Evolutionary conservation across 2,113 vertebrate species (phyloP), one percentile per base, ranked within the genome.

Genomic region (Brachyhypopomus gauderio): DNA sequence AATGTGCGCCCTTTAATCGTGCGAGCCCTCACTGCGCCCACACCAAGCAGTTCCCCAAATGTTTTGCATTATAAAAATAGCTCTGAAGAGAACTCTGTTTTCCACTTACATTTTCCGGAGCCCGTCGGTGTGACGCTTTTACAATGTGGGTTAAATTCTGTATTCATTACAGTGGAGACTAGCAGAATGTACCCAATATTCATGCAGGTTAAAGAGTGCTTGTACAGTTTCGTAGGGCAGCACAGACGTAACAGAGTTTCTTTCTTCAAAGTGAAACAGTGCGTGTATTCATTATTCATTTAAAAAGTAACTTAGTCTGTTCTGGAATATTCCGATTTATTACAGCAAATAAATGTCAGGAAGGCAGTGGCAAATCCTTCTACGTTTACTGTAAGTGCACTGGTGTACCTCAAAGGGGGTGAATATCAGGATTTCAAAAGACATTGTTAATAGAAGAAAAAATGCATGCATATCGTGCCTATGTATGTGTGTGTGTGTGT

Each of bases 291-390:
- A 82, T 64, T 56, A 60, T 76, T 82, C 6, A 67, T 58, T 66
- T 8, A 30, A 74, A 72, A 78, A 79, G 72, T 36, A 63, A 25
- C 58, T 38, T 17, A 64, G 23, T 62, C 38, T 30, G 0, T 48
- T 38, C 72, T 36, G 58, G 34, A 82, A 79, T 82, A 82, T 55
- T 77, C 16, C 55, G 80, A 85, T 82, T 82, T 82, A 85, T 48
- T 59, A 41, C 12, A 2, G 38, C 41, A 82, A 85, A 75, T 79
- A 82, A 85, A 85, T 64, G 63, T 82, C 83, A 48, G 75, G 75
- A 75, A 56, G 76, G 79, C 58, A 23, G 30, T 45, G 59, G 64
- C 45, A 63, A 48, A 45, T 19, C 25, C 23, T 72, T 72, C 62
- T 77, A 27, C 23, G 59, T 23, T 41, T 45, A 69, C 70, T 48